A percentile compares a stretch with the other conserved stretches of the same genome.
phyloP scores from a whole-genome alignment of 1,140 invertebrate genomes.

The Leguminivora glycinivorella region DNA sequence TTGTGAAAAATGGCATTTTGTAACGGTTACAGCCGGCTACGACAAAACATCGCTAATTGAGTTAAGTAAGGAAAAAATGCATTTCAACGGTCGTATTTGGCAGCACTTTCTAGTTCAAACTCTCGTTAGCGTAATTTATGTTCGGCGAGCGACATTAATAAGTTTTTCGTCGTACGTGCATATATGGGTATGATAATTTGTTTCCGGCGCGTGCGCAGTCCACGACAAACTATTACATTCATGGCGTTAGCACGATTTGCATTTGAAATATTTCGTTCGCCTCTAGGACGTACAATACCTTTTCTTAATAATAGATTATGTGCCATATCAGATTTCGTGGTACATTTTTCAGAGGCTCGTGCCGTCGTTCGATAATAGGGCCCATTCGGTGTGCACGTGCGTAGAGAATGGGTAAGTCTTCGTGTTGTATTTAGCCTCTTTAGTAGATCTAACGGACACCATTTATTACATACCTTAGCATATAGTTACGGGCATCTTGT shows the following conservation, averaged over 20 bases:
- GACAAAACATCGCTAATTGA: constrained; percentile 19
- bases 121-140: constrained; percentile 71
- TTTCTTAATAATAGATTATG: constrained; percentile 50
- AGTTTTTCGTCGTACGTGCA: constrained; percentile 66
- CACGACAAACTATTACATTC: constrained; percentile 76
- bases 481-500: constrained; percentile 15
- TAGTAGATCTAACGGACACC: constrained; percentile 18
- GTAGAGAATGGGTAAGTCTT: constrained; percentile 47
- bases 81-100: neutral
- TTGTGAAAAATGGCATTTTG: constrained; percentile 15
- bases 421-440: constrained; percentile 20
- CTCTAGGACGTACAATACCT: constrained; percentile 61
- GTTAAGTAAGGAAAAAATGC: constrained; percentile 9
- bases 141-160: constrained; percentile 67
- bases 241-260: constrained; percentile 76
- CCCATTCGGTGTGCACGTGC: constrained; percentile 67
- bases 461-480: constrained; percentile 21
- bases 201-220: constrained; percentile 73
- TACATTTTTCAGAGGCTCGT: constrained; percentile 74
- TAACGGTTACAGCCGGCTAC: constrained; percentile 19
- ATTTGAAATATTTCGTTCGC: constrained; percentile 77
- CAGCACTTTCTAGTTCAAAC: constrained; percentile 34
- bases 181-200: constrained; percentile 79
- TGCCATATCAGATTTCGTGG: constrained; percentile 74
- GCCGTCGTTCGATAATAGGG: constrained; percentile 57